phyloP scores from a whole-genome alignment of 2,797 vertebrate genomes.

The Zenarchopterus dispar region DNA sequence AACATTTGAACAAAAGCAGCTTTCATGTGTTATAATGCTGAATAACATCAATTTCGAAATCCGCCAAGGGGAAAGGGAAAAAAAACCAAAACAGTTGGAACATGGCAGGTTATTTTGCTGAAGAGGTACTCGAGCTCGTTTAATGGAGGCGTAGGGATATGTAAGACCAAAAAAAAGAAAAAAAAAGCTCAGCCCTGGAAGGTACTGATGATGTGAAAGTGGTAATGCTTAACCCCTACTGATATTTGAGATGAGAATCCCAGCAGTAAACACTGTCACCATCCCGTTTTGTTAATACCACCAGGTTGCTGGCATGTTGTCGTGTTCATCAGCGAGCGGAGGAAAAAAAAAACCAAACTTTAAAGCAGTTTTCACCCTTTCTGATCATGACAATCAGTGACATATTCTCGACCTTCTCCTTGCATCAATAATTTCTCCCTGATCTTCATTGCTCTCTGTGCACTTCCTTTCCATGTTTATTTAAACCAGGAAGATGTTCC shows the following conservation, averaged over 20 bases:
- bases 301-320: neutral
- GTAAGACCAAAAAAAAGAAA: neutral
- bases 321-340: constrained; percentile 21
- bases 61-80: no score
- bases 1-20: neutral
- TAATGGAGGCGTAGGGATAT: neutral
- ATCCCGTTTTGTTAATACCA: constrained; percentile 24
- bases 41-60: constrained; percentile 14
- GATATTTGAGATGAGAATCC: constrained; percentile 16
- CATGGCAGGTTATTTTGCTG: neutral
- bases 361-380: constrained; percentile 16
- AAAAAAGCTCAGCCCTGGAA: constrained; percentile 8
- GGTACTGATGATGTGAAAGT: constrained; percentile 20
- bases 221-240: constrained; percentile 9
- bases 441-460: constrained; percentile 18
- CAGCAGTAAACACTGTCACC: constrained; percentile 18
- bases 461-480: neutral
- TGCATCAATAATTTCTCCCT: constrained; percentile 46
- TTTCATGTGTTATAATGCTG: neutral
- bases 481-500: neutral
- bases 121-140: neutral
- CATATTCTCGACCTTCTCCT: constrained; percentile 36
- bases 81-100: neutral
- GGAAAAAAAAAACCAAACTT: constrained; percentile 22
- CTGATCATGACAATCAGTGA: constrained; percentile 44